These are phyloP conservation scores for Pteromalus puparum DNA, from an alignment of 1,140 invertebrate genomes.

Conservation along the genomic window DNA sequence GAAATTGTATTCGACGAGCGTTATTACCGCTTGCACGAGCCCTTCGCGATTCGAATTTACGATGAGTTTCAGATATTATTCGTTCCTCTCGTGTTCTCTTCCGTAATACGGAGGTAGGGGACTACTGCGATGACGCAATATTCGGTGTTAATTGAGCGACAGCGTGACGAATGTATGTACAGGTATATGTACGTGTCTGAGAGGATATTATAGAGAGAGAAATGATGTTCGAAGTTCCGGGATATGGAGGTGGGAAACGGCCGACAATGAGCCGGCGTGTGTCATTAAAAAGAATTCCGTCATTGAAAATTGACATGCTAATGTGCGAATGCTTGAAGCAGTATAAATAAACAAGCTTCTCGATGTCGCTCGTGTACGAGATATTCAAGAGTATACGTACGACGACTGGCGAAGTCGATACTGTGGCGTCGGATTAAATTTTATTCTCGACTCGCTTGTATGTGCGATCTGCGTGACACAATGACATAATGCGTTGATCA, in stretches of 20 bases:
- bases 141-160: background rate
- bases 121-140: background rate
- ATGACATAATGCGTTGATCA: no score
- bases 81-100: no score
- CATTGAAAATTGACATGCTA: no score
- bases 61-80: background rate
- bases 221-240: background rate
- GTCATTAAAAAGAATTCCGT: constrained; percentile 19
- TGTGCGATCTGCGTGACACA: no score
- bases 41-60: background rate
- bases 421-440: background rate
- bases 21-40: background rate
- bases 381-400: constrained; percentile 34
- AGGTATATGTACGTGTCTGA: background rate
- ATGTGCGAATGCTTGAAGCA: background rate
- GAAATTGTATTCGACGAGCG: background rate
- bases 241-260: background rate
- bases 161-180: background rate
- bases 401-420: constrained; percentile 23
- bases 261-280: background rate
- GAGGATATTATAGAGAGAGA: no score
- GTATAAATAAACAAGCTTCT: constrained; percentile 47
- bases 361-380: background rate
- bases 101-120: no score
- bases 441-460: background rate